A percentile compares a stretch with the other conserved stretches of the same genome.
Conservation (phyloP, 2,113 vertebrate genomes). For the Pogona vitticeps region DNA sequence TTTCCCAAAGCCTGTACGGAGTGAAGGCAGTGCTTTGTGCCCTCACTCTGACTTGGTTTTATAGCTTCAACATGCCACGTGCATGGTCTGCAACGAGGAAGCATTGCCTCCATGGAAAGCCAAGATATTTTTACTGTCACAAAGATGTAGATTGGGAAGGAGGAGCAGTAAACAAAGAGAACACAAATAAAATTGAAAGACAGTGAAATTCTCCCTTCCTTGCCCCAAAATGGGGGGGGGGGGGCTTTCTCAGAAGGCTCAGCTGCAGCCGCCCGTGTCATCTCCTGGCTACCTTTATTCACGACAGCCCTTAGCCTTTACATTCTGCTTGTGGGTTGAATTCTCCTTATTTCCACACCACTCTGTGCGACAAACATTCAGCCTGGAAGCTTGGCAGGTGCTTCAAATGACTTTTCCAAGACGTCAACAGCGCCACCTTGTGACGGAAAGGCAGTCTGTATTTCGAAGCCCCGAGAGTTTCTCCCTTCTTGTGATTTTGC, state of each 20-base stretch:
- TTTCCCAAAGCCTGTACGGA: background rate
- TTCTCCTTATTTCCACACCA: too few species aligned
- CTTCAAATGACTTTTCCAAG: background rate
- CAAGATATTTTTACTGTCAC: background rate
- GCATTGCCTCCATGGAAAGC: background rate
- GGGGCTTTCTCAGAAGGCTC: too few species aligned
- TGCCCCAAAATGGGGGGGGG: background rate
- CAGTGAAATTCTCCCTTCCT: background rate
- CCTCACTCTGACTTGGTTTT: background rate
- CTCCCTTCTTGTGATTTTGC: too few species aligned
- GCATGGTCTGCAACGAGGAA: background rate
- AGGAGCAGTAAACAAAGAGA: too few species aligned
- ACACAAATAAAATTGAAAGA: too few species aligned
- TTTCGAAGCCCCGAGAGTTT: too few species aligned
- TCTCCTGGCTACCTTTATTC: background rate
- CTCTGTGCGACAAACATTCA: background rate
- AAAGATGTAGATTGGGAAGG: background rate
- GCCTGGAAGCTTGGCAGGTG: background rate
- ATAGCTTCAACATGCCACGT: background rate
- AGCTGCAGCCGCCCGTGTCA: too few species aligned
- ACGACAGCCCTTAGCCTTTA: background rate
- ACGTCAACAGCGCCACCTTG: slow-evolving; percentile 26
- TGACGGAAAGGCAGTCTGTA: background rate
- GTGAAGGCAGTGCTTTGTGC: background rate
- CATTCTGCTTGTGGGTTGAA: background rate